These are phyloP conservation scores for Holcopasites calliopsidis DNA, from an alignment of 1,140 invertebrate species.

Conservation along the genomic window DNA sequence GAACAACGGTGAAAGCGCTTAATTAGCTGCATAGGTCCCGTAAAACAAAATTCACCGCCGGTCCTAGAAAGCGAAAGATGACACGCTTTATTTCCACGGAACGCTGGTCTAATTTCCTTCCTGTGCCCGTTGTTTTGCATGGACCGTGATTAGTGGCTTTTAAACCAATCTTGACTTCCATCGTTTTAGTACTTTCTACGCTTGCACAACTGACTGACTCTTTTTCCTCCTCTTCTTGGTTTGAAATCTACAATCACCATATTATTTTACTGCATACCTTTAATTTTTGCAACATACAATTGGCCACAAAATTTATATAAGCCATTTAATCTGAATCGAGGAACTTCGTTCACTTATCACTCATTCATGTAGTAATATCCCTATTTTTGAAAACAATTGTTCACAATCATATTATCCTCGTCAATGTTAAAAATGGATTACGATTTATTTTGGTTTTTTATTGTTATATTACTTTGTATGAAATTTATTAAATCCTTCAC, in stretches of 20 bases:
- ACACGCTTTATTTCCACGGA: slow-evolving; percentile 38
- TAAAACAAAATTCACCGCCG: slow-evolving; percentile 37
- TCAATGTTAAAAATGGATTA: too few species aligned
- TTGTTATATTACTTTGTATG: too few species aligned
- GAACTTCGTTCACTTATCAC: too few species aligned
- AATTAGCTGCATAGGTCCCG: slow-evolving; percentile 34
- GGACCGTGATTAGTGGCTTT: slow-evolving; percentile 14
- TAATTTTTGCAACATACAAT: too few species aligned
- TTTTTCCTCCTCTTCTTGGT: not conserved
- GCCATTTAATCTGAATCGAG: too few species aligned
- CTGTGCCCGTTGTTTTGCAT: slow-evolving; percentile 16
- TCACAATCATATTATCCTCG: too few species aligned
- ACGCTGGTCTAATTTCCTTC: slow-evolving; percentile 30
- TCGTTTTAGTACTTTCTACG: not conserved
- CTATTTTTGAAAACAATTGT: too few species aligned
- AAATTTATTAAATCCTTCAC: too few species aligned
- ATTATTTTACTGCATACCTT: too few species aligned
- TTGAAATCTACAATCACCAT: not conserved
- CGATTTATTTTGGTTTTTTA: too few species aligned
- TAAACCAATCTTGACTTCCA: slow-evolving; percentile 6
- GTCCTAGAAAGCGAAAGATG: slow-evolving; percentile 49
- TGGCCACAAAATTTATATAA: too few species aligned
- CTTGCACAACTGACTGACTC: not conserved
- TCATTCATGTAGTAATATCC: too few species aligned
- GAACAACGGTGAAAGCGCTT: slow-evolving; percentile 47